phyloP scores from a whole-genome alignment of 2,113 vertebrate genomes.

The Calypte anna region DNA sequence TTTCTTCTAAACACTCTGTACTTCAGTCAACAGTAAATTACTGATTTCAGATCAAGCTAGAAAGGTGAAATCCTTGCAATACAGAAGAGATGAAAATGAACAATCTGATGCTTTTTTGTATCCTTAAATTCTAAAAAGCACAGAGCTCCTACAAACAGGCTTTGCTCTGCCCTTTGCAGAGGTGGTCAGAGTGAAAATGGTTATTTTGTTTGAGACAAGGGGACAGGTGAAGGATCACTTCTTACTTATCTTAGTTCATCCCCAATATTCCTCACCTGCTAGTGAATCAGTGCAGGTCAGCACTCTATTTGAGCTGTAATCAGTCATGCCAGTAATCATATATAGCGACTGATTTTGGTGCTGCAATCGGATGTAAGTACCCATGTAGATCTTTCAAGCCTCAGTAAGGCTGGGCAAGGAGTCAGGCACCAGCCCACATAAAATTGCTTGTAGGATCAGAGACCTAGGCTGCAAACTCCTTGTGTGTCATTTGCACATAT shows the following conservation, averaged over 20 bases:
- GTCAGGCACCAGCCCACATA: background rate
- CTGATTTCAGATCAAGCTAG: background rate
- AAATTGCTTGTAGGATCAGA: background rate
- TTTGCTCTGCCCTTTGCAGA: background rate
- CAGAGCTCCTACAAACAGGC: background rate
- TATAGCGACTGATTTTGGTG: background rate
- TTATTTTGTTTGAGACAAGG: background rate
- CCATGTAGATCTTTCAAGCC: background rate
- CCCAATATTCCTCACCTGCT: background rate
- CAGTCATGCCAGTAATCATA: background rate
- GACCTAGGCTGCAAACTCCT: background rate
- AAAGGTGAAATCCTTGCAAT: background rate
- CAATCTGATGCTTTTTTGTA: background rate
- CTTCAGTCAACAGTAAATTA: background rate
- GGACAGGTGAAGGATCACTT: background rate
- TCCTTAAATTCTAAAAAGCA: background rate
- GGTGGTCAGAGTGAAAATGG: background rate
- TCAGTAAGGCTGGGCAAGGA: background rate
- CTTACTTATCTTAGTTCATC: background rate
- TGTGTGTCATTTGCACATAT: rapidly evolving
- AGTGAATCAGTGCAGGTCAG: background rate
- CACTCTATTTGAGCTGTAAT: background rate
- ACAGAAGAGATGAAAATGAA: background rate
- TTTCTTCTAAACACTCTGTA: background rate
- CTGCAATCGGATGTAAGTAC: background rate